Evolutionary conservation across 2,888 invertebrate genomes (phyloP).

Genomic region (Stratiomys singularior): DNA sequence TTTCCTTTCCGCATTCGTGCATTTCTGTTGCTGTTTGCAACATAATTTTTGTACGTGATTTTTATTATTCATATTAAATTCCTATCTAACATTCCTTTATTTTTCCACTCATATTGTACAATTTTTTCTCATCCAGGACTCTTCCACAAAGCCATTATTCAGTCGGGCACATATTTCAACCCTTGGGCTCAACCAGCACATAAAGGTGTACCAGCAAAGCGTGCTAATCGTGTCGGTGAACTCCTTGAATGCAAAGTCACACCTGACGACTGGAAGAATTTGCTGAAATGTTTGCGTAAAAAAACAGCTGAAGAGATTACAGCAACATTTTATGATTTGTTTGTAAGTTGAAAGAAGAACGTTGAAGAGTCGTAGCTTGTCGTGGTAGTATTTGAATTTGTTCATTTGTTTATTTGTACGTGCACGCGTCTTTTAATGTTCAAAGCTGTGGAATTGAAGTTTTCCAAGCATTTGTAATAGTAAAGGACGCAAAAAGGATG

Average conservation of each 20-base stretch:
- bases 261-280: constrained; percentile 65
- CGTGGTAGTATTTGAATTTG: no score
- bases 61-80: no score
- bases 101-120: neutral
- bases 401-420: no score
- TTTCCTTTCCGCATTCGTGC: no score
- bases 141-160: constrained; percentile 78
- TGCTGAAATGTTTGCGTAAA: constrained; percentile 72
- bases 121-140: constrained; percentile 67
- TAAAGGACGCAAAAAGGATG: no score
- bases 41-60: no score
- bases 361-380: neutral
- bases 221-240: constrained; percentile 72
- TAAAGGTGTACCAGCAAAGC: constrained; percentile 69
- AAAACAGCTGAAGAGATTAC: constrained; percentile 74
- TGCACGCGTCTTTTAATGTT: neutral
- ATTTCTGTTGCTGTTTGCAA: no score
- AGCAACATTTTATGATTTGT: constrained; percentile 73
- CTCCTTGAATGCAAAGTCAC: constrained; percentile 71
- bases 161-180: constrained; percentile 77
- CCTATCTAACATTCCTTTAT: no score
- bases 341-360: constrained; percentile 68
- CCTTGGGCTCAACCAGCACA: constrained; percentile 74
- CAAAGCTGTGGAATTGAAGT: neutral
- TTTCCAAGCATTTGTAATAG: neutral